Percentiles rank a stretch among this genome's conserved stretches.
Conservation (phyloP, 2,113 vertebrate species). For the Pterocles gutturalis region DNA sequence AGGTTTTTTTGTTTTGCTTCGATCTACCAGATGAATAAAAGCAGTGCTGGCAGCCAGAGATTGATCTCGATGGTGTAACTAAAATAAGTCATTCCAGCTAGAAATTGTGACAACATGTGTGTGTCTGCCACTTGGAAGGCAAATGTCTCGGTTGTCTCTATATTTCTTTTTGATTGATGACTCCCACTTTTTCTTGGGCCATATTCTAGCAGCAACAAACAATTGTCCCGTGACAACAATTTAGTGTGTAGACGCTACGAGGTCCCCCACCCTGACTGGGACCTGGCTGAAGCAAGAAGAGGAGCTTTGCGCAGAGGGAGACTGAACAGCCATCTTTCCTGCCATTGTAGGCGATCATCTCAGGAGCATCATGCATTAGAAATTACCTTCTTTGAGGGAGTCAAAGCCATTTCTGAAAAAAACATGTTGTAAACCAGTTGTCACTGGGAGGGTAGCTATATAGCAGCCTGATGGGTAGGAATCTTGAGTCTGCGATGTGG, state of each 20-base stretch:
- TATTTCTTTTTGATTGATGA: constrained; percentile 36
- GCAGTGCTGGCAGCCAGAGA: constrained; percentile 20
- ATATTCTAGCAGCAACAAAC: neutral
- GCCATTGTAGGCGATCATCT: neutral
- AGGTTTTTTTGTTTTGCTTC: constrained; percentile 26
- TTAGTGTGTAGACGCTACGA: neutral
- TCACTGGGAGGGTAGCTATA: accelerated
- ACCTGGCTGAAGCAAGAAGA: neutral
- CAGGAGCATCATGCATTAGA: neutral
- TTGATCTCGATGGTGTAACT: constrained; percentile 30
- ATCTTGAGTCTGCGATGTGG: neutral
- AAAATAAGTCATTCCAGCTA: constrained; percentile 51
- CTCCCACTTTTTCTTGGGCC: constrained; percentile 3
- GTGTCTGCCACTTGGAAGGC: constrained; percentile 44
- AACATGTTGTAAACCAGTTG: neutral
- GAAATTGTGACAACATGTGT: constrained; percentile 39
- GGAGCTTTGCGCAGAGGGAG: neutral
- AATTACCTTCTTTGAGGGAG: neutral
- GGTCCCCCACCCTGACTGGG: neutral
- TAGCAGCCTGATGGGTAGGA: accelerated
- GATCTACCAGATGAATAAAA: constrained; percentile 39
- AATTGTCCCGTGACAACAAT: neutral
- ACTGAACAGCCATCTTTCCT: neutral
- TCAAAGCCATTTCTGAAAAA: neutral
- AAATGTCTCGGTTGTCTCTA: neutral